These are phyloP conservation scores for Fregetta grallaria DNA, from an alignment of 2,113 vertebrate species.

Conservation along the genomic window DNA sequence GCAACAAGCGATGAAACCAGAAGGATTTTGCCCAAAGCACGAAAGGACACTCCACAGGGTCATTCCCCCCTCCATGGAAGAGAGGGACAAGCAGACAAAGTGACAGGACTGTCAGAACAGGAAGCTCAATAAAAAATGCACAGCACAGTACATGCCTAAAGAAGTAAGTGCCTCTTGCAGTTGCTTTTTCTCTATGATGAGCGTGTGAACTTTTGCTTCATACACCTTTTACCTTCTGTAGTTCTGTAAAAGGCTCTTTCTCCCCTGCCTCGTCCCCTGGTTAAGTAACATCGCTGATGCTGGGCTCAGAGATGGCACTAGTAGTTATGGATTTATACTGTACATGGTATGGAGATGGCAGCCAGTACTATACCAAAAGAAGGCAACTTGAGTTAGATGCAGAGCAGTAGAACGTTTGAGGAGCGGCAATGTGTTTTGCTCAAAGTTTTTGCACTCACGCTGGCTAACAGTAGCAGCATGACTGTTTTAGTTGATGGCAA, in stretches of 20 bases:
- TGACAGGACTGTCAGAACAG: neutral
- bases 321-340: neutral
- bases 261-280: neutral
- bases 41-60: neutral
- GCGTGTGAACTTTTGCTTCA: neutral
- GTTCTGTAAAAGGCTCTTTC: neutral
- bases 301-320: neutral
- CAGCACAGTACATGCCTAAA: neutral
- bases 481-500: neutral
- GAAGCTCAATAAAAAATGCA: neutral
- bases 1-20: neutral
- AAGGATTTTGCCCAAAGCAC: neutral
- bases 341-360: neutral
- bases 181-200: neutral
- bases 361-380: neutral
- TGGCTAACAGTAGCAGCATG: neutral
- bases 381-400: neutral
- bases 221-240: neutral
- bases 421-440: neutral
- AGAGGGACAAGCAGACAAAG: neutral
- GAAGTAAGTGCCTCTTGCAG: neutral
- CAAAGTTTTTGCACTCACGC: neutral
- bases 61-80: neutral
- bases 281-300: neutral
- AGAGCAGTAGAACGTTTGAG: neutral